Evolutionary conservation across 2,888 invertebrate genomes (phyloP).

Genomic region (Campaea margaritaria): DNA sequence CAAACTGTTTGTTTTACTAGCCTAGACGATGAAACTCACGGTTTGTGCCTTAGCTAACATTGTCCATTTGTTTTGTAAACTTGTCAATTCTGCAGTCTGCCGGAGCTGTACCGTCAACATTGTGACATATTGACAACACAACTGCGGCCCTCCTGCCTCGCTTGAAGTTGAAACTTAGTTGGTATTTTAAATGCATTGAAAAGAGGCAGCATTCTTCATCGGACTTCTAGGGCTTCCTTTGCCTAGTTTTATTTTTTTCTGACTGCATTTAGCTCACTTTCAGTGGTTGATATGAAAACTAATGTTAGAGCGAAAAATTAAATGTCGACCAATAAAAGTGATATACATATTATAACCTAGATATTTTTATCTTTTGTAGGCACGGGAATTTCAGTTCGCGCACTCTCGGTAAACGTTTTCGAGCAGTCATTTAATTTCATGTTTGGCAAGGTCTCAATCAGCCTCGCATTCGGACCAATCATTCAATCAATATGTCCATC

Average conservation of each 20-base stretch:
- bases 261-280: too few relatives aligned
- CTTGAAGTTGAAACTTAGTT: too few relatives aligned
- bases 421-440: constrained; percentile 64
- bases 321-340: too few relatives aligned
- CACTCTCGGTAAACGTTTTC: constrained; percentile 52
- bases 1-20: constrained; percentile 46
- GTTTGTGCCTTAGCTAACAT: constrained; percentile 30
- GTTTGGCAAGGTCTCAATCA: constrained; percentile 65
- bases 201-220: too few relatives aligned
- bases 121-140: constrained; percentile 8
- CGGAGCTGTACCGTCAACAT: constrained; percentile 27
- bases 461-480: constrained; percentile 63
- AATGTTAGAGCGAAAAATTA: too few relatives aligned
- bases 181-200: too few relatives aligned
- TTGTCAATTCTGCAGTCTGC: constrained; percentile 33
- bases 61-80: constrained; percentile 38
- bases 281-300: too few relatives aligned
- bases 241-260: too few relatives aligned
- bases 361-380: not conserved
- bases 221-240: too few relatives aligned
- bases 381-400: constrained; percentile 14
- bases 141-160: too few relatives aligned
- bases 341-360: not conserved
- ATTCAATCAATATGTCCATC: constrained; percentile 67
- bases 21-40: constrained; percentile 4